Base-by-base conservation (phyloP, 2,888 invertebrate species). In the Volucella zonaria region DNA sequence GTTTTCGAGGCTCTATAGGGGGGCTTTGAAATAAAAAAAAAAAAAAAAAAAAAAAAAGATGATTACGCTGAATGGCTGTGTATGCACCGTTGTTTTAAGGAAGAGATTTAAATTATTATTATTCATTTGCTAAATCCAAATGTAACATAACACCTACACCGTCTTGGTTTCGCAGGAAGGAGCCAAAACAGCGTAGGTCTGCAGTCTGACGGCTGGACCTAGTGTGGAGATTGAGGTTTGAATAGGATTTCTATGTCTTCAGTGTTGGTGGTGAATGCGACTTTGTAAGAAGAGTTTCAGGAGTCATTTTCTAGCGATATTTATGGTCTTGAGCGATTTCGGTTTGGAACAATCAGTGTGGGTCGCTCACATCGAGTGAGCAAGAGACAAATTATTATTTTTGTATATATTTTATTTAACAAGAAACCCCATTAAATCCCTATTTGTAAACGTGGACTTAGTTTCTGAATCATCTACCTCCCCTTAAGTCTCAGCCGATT, bases 251-350 rank as follows among this genome's bases (percentile, higher is more conserved):
- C 42, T 49, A 31, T 31, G 31, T 10, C 11, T 10, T 40, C 52
- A 12, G 70, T 51, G 42, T 58, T 66, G 49, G 45, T 56, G 58
- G 43, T 66, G 31, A 31, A 8, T 14, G 40, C 54, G 70, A 59
- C 70, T 67, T 70, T 61, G 56, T 56, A 54, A 23, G 45, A 14
- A 11, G 45, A 18, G 23, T 40, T 62, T 49, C 66, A 68, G 67
- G 74, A 80, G 80, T 74, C 59, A 62, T 74, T 74, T 80, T 38
- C 58, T 3, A 43, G 51, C 67, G 67, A 74, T 67, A 68, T 80
- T 54, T 80, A 80, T 49, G 49, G 67, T 31, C 73, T 54, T 56
- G 38, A 47, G 51, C 59, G 56, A 42, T 74, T 66, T 74, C 66
- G 73, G 61, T 74, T 74, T 66, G 31, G 45, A 59, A 52, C 78